Percentiles rank a stretch among this genome's conserved stretches.
These are phyloP conservation scores for Heterodera carotae DNA, from an alignment of 1,140 invertebrate genomes.

Conservation along the genomic window DNA sequence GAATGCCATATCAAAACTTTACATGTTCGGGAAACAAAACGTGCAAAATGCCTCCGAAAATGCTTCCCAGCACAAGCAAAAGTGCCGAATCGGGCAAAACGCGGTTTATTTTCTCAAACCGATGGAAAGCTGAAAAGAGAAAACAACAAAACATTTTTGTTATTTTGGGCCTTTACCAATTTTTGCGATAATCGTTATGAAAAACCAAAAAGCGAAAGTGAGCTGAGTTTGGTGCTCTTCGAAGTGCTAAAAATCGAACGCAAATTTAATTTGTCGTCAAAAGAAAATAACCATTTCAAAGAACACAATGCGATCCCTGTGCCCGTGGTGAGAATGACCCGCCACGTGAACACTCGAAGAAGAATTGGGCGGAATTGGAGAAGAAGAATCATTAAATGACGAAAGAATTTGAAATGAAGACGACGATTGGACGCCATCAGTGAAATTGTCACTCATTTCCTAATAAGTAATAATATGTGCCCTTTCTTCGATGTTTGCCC, in stretches of 20 bases:
- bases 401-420: not conserved
- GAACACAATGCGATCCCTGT: not conserved
- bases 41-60: slow-evolving; percentile 56
- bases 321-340: slow-evolving; percentile 25
- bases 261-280: not conserved
- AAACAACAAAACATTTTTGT: not conserved
- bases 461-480: too few relatives aligned
- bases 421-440: not conserved
- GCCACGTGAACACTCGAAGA: not conserved
- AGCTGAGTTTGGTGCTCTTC: slow-evolving; percentile 40
- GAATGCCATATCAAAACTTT: slow-evolving; percentile 46
- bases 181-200: slow-evolving; percentile 41
- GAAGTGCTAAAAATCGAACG: slow-evolving; percentile 24
- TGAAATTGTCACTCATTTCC: not conserved
- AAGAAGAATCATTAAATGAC: not conserved
- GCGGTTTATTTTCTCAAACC: slow-evolving; percentile 68
- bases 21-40: slow-evolving; percentile 53
- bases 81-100: slow-evolving; percentile 56
- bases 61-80: slow-evolving; percentile 55
- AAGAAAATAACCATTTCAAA: not conserved
- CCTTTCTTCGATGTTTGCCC: too few relatives aligned
- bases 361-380: not conserved
- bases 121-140: slow-evolving; percentile 40
- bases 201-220: slow-evolving; percentile 45
- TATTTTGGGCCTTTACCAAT: slow-evolving; percentile 23